phyloP scores from a whole-genome alignment of 1,140 invertebrate genomes.

The Melipona quadrifasciata region DNA sequence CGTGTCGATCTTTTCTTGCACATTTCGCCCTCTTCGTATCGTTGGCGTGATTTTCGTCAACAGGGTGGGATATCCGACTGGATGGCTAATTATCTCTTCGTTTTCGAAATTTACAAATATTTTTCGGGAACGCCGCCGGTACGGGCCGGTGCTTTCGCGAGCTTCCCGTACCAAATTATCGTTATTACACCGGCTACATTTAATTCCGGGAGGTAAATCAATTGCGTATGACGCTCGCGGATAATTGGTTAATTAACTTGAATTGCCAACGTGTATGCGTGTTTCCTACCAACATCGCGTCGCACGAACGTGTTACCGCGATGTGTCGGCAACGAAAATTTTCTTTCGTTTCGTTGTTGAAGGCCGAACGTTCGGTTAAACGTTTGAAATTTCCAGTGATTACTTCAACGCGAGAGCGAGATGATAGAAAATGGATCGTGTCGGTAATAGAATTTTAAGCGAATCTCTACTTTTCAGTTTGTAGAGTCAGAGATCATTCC shows the following conservation, averaged over 20 bases:
- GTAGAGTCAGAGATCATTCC: too few relatives aligned
- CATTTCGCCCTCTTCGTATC: not conserved
- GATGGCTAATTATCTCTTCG: conserved; percentile 18
- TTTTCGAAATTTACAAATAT: conserved; percentile 23
- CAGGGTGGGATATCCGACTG: not conserved
- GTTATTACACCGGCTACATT: conserved; percentile 23
- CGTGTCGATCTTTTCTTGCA: not conserved
- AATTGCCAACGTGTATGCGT: not conserved
- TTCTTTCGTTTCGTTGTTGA: not conserved
- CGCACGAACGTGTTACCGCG: not conserved
- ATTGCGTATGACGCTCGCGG: conserved; percentile 43
- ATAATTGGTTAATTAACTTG: conserved; percentile 60
- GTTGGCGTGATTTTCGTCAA: not conserved
- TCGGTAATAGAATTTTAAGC: too few relatives aligned
- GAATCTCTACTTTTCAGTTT: too few relatives aligned
- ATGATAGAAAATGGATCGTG: not conserved
- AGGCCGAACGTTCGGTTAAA: not conserved
- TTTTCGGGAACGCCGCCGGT: not conserved
- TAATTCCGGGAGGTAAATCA: conserved; percentile 42
- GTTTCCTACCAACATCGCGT: not conserved
- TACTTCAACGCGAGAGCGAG: not conserved
- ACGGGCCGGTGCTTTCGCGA: not conserved
- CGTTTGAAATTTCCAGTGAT: not conserved
- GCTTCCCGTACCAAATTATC: not conserved
- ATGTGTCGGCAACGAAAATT: not conserved